Base-by-base conservation (phyloP, 2,797 vertebrate species). In the Spinus olivaceus region DNA sequence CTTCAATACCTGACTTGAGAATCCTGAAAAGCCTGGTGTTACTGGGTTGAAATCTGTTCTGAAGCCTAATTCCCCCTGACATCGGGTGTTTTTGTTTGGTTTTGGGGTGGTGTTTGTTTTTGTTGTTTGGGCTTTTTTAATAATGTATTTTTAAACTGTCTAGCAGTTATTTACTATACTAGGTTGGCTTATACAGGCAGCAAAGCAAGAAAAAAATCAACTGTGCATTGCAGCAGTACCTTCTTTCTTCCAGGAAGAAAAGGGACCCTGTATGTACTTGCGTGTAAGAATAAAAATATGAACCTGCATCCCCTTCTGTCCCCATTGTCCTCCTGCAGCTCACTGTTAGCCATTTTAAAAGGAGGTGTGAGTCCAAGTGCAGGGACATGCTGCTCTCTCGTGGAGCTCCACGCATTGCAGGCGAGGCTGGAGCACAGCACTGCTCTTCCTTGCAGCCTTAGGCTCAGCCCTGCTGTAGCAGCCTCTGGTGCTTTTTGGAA, bases 331-430 rank as follows among this genome's bases (percentile, higher is more conserved):
- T 51, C 54, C 79, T 56, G 37, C 44, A 49, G 84, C 51, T 64
- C 69, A 37, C n/a, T 5, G 28, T 88, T 96, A 92, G 91, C 93
- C 86, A 66, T 96, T 92, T 92, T 67, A 59, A 44, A 57, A 9
- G 44, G 25, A n/a, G 32, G 2, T 56, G 49, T 6, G 27, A 59
- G 69, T 17, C 32, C 42, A 94, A 44, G 2, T 25, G 90, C 33
- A 87, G 64, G 91, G 10, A 27, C 59, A 14, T 94, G 94, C 96
- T 97, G 97, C 97, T 93, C 95, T 20, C 97, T 97, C 50, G 93
- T 92, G 97, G 97, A 90, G 85, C 50, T 16, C 12, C 59, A 2
- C 0, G 81, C 90, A 32, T 49, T 90, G 85, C 97, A 95, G 51
- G 53, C 25, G 3, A 59, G 47, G 47, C 32, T 23, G 64, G 57